phyloP scores from a whole-genome alignment of 2,113 vertebrate species.

The Turnix velox region DNA sequence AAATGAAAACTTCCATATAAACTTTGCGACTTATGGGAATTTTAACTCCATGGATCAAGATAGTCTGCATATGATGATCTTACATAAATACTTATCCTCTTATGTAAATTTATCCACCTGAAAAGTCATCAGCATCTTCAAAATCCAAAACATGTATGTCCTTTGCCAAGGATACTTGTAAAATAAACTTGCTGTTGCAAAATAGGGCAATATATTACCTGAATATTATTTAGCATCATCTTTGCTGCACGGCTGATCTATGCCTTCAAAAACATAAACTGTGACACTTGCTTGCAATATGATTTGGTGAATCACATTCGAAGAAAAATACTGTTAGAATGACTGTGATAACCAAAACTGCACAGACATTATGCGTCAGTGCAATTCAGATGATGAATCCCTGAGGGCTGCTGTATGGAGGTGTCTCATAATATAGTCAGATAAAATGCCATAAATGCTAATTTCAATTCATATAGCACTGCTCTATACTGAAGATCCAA shows the following conservation, averaged over 20 bases:
- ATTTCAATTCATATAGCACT: neutral
- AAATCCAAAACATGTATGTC: neutral
- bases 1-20: neutral
- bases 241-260: neutral
- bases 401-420: neutral
- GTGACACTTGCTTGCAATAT: neutral
- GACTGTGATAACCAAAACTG: neutral
- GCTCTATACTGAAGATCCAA: neutral
- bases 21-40: neutral
- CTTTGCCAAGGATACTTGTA: neutral
- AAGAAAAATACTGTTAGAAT: neutral
- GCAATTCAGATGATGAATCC: neutral
- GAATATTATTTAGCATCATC: neutral
- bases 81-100: slow-evolving; percentile 2
- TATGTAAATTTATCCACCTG: neutral
- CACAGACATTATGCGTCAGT: neutral
- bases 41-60: neutral
- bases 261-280: neutral
- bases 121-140: neutral
- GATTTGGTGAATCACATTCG: neutral
- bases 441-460: neutral
- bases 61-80: neutral
- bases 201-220: neutral
- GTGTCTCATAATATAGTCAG: neutral
- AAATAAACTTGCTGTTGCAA: neutral